Evolutionary conservation across 2,113 vertebrate genomes (phyloP), one percentile per base, ranked within the genome.

Genomic region (Spea multiplicata): DNA sequence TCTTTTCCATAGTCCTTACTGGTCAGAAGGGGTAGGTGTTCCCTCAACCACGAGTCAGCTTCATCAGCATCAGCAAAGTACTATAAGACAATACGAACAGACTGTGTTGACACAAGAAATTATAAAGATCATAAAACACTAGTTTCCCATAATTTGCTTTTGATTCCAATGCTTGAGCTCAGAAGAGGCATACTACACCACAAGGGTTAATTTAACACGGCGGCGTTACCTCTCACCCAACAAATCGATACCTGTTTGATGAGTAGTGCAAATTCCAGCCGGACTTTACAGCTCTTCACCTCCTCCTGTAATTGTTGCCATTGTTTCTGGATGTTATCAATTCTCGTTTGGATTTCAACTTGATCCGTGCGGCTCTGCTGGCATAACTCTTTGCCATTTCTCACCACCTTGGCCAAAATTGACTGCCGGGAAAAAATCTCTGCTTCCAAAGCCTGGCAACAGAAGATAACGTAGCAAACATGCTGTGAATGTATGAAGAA

Each of bases 1-100:
- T 96, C 92, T 52, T 90, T 91, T 44, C 94, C 94, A 0, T 86
- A 88, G 83, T 95, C 91, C 10, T 89, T 76, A 70, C 87, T 91
- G 82, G 83, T 85, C 4, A 96, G 83, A 2, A 92, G 85, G 0
- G 89, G 90, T 47, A 88, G 90, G 81, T 74, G 91, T 85, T 95
- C 94, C 0, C 53, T 78, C 78, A 97, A 44, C 96, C 95, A 96
- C 0, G 91, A 94, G 0, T 88, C 84, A 0, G 90, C 94, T 46
- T 97, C 95, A 0, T 83, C 78, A 0, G 86, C 83, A 0, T 96
- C 94, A 1, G 92, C 91, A 78, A 95, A 95, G 82, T 96, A 97
- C 96, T 97, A 83, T 3, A 9, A 45, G 65, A 5, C 62, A 48
- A 10, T 81, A 30, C 2, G 30, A 30, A 30, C 30, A 30, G 30